Evolutionary conservation across 1,140 invertebrate species (phyloP), one percentile per base, ranked within the genome.

Genomic region (Ooceraea biroi): DNA sequence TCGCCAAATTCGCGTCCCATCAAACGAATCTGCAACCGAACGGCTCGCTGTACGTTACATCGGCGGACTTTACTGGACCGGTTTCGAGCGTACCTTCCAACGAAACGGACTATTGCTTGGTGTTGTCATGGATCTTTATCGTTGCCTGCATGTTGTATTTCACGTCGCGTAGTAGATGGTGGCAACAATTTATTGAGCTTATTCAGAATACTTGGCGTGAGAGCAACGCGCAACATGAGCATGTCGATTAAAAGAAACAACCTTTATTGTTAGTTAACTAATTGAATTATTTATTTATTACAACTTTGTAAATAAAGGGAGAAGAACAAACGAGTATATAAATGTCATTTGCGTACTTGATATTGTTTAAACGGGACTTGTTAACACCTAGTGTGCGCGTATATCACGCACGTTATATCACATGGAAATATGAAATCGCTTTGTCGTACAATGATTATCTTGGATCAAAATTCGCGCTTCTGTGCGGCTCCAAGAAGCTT

Each of bases 151-250:
- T 95, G 46, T 92, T 96, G 65, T 97, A 97, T 93, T 97, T 97
- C 85, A 97, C 98, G 80, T 96, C 96, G 11, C 96, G 97, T 90
- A 98, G 98, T 36, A 96, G 95, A 30, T 96, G 97, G 92, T 99
- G 97, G 95, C 96, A 95, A 83, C 96, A 96, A 92, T 96, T 98
- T 84, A 96, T 98, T 0, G 98, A 98, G 92, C 96, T 96, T 90
- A 95, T 98, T 19, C 96, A 97, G 91, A 97, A 97, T 88, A 98
- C 97, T 73, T 99, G 98, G 98, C 95, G 97, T 73, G 98, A 98
- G 94, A 97, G 97, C 11, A 97, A 98, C 88, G 97, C 97, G 44
- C 97, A 99, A 91, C 97, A 98, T 92, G 96, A 96, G 92, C 96
- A 97, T 92, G 91, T 89, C 19, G 95, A 96, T 84, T 96, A 93